These are phyloP conservation scores for Charanyca ferruginea DNA, from an alignment of 2,888 invertebrate genomes.

Conservation along the genomic window DNA sequence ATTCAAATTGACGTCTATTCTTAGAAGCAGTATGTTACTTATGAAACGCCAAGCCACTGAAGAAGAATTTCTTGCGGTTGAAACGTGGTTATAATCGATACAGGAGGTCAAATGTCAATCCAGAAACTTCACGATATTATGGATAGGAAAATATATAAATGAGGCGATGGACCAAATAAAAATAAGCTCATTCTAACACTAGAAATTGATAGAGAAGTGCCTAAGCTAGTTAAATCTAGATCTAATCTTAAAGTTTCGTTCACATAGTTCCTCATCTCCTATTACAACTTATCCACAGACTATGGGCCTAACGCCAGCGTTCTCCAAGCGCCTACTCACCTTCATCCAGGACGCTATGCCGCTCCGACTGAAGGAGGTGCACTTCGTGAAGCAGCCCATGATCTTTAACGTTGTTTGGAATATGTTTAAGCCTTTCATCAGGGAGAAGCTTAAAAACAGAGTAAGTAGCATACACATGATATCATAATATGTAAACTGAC, in stretches of 20 bases:
- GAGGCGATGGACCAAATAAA: no score
- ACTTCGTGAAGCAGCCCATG: constrained; percentile 96
- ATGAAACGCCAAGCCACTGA: background rate
- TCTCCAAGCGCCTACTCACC: constrained; percentile 94
- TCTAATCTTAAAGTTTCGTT: background rate
- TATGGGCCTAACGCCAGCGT: constrained; percentile 93
- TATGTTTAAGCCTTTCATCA: constrained; percentile 96
- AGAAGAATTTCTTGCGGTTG: constrained; percentile 40
- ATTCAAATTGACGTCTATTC: constrained; percentile 26
- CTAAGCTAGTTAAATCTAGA: background rate
- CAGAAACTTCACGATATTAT: constrained; percentile 7
- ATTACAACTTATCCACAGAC: constrained; percentile 81
- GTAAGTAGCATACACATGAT: constrained; percentile 86
- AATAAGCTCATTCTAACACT: no score
- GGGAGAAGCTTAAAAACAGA: constrained; percentile 94
- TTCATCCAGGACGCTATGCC: constrained; percentile 98
- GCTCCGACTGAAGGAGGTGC: constrained; percentile 95
- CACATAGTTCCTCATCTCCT: constrained; percentile 4
- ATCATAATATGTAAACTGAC: background rate
- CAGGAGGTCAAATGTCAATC: constrained; percentile 20
- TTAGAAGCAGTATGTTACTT: background rate
- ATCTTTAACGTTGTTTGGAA: constrained; percentile 96
- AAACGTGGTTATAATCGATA: constrained; percentile 40
- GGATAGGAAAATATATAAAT: background rate
- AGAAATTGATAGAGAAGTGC: no score